Percentiles rank a stretch among this genome's conserved stretches.
Evolutionary conservation across 2,113 vertebrate species (phyloP).

Genomic region (Peucedramus taeniatus): DNA sequence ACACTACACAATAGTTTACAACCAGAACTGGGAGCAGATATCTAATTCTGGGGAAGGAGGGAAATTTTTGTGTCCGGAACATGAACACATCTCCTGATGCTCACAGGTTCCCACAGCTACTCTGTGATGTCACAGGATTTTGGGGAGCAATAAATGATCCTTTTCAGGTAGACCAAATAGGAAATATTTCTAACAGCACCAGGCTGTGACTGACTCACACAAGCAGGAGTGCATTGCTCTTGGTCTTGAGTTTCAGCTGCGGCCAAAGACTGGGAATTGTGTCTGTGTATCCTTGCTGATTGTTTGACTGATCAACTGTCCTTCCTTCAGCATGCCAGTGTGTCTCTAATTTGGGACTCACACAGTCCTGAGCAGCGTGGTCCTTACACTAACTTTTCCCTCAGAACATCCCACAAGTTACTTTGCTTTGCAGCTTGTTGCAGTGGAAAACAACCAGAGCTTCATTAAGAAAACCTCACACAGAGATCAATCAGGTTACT

Average conservation of each 20-base stretch:
- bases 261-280: background rate
- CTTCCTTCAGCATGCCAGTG: background rate
- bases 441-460: constrained; percentile 16
- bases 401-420: background rate
- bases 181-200: background rate
- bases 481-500: constrained; percentile 45
- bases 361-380: background rate
- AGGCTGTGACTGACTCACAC: background rate
- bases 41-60: background rate
- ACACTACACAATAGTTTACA: background rate
- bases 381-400: background rate
- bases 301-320: background rate
- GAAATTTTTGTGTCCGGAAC: background rate
- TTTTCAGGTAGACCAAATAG: background rate
- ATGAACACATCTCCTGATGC: background rate
- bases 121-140: background rate
- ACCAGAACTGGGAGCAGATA: background rate
- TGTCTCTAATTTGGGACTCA: background rate
- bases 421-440: background rate
- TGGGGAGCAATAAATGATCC: background rate
- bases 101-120: background rate
- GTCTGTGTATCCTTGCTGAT: background rate
- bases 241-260: background rate
- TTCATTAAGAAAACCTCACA: constrained; percentile 30
- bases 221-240: background rate